Evolutionary conservation across 2,797 vertebrate species (phyloP).

Genomic region (Poecile montanus): DNA sequence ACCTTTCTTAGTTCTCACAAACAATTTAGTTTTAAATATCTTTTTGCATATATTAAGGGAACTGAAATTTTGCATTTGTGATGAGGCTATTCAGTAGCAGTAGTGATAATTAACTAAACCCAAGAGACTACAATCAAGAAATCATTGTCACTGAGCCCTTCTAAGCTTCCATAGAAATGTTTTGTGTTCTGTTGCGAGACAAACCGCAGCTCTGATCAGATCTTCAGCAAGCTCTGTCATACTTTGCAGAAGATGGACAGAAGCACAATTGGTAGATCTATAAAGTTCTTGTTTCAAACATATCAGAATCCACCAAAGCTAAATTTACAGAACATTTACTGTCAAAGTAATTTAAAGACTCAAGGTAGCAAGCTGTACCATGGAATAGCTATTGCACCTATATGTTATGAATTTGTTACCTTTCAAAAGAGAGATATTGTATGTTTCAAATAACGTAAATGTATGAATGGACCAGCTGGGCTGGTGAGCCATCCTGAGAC

Average conservation of each 20-base stretch:
- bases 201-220: not conserved
- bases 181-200: not conserved
- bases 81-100: not conserved
- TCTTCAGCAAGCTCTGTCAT: not conserved
- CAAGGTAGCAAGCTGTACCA: not conserved
- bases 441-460: fast-evolving
- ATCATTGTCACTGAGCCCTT: not conserved
- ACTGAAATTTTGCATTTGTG: not conserved
- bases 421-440: not conserved
- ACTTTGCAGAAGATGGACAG: not conserved
- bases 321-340: not conserved
- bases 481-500: not conserved
- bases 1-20: not conserved
- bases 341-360: not conserved
- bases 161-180: not conserved
- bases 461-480: not conserved
- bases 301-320: not conserved
- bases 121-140: not conserved
- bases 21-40: not conserved
- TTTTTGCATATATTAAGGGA: not conserved
- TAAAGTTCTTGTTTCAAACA: not conserved
- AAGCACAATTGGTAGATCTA: fast-evolving
- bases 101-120: not conserved
- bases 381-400: not conserved
- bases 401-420: fast-evolving